Evolutionary conservation across 2,888 invertebrate species (phyloP).

Genomic region (Andrena bucephala): DNA sequence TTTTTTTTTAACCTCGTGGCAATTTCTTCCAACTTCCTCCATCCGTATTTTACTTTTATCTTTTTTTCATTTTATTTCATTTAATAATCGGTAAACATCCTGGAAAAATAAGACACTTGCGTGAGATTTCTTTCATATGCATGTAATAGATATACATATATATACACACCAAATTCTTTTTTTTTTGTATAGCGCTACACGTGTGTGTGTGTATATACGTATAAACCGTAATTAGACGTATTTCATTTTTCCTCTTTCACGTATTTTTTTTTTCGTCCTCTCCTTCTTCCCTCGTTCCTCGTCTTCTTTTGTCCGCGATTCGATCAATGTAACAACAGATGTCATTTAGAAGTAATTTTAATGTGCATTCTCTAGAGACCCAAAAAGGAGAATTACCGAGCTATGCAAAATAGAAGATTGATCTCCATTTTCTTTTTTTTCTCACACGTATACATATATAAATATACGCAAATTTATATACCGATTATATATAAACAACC

Average conservation of each 20-base stretch:
- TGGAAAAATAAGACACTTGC: slow-evolving; percentile 81
- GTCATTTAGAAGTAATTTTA: slow-evolving; percentile 79
- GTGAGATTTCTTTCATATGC: slow-evolving; percentile 80
- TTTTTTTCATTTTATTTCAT: slow-evolving; percentile 32
- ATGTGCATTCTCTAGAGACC: slow-evolving; percentile 81
- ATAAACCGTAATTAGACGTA: slow-evolving; percentile 78
- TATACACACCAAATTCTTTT: slow-evolving; percentile 69
- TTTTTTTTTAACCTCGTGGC: slow-evolving; percentile 51
- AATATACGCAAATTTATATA: slow-evolving; percentile 78
- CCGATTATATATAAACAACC: slow-evolving; percentile 80
- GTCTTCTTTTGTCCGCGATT: slow-evolving; percentile 65
- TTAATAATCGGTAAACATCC: slow-evolving; percentile 71
- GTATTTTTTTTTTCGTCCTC: slow-evolving; percentile 55
- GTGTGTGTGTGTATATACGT: slow-evolving; percentile 73
- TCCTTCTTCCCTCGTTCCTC: slow-evolving; percentile 69
- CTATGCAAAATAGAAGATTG: slow-evolving; percentile 84
- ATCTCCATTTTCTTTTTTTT: slow-evolving; percentile 72
- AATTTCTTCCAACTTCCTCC: slow-evolving; percentile 71
- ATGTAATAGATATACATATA: slow-evolving; percentile 71
- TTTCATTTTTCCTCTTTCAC: slow-evolving; percentile 63
- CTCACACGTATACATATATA: slow-evolving; percentile 78
- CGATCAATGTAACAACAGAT: slow-evolving; percentile 77
- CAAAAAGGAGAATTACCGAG: slow-evolving; percentile 83
- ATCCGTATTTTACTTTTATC: slow-evolving; percentile 24
- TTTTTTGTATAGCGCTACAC: slow-evolving; percentile 59